Evolutionary conservation across 2,113 vertebrate species (phyloP).

Genomic region (Actenoides hombroni): DNA sequence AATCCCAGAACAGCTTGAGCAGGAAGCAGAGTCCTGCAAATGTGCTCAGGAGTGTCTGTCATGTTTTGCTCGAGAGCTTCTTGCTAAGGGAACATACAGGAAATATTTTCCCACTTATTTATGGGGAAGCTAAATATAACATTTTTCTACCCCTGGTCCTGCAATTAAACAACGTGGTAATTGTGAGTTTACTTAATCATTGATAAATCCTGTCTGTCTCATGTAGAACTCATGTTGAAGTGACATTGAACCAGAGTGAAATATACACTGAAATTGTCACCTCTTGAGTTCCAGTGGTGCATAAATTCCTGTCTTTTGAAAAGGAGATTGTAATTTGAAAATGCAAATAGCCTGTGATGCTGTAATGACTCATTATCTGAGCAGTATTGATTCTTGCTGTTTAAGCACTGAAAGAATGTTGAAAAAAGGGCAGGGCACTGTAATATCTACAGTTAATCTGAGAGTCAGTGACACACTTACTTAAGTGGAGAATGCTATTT

Average conservation of each 20-base stretch:
- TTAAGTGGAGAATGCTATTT: constrained; percentile 23
- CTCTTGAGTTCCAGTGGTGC: not conserved
- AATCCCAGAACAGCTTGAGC: not conserved
- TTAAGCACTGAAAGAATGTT: constrained; percentile 11
- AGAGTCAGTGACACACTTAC: constrained; percentile 10
- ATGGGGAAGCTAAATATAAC: constrained; percentile 10
- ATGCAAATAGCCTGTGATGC: not conserved
- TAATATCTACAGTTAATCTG: not conserved
- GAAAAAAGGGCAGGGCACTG: constrained; percentile 1
- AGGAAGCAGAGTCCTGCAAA: not conserved
- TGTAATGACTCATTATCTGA: not conserved
- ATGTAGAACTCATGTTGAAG: not conserved
- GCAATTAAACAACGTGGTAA: not conserved
- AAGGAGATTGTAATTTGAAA: not conserved
- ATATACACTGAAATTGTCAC: not conserved
- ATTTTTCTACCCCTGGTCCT: not conserved
- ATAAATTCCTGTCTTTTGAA: not conserved
- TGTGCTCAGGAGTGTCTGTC: not conserved
- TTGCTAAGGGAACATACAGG: not conserved
- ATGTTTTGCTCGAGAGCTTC: constrained; percentile 1
- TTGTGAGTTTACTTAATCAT: not conserved
- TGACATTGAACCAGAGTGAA: not conserved
- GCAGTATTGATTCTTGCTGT: not conserved
- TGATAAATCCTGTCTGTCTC: not conserved
- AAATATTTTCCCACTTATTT: constrained; percentile 29